Conservation (phyloP, 2,797 vertebrate species). For the Cetoscarus ocellatus region DNA sequence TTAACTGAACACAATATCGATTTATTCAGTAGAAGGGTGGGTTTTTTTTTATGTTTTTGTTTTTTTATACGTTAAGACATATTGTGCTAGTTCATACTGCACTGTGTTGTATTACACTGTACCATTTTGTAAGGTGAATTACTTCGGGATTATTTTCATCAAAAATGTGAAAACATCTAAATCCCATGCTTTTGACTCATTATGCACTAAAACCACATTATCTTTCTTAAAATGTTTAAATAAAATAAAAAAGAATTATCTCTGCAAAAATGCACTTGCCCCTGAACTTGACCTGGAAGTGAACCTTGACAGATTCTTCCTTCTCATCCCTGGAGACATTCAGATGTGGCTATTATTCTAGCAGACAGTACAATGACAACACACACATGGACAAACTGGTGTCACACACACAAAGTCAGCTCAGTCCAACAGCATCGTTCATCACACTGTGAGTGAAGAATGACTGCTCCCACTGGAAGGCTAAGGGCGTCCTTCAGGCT, state of each 20-base stretch:
- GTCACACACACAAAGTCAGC: slow-evolving; percentile 44
- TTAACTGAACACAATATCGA: too few relatives aligned
- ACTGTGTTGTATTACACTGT: too few relatives aligned
- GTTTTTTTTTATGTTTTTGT: too few relatives aligned
- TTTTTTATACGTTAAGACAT: too few relatives aligned
- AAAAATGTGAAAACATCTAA: background rate
- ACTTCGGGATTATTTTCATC: too few relatives aligned
- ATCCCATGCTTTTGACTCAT: background rate
- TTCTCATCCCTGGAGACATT: slow-evolving; percentile 46
- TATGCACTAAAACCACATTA: background rate
- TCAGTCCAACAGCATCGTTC: slow-evolving; percentile 59
- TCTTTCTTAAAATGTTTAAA: too few relatives aligned
- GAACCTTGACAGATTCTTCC: slow-evolving; percentile 42
- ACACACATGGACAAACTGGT: slow-evolving; percentile 35
- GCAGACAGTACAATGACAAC: slow-evolving; percentile 52
- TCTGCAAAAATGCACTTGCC: slow-evolving; percentile 28
- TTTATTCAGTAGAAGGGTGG: too few relatives aligned
- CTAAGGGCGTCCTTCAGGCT: slow-evolving; percentile 70
- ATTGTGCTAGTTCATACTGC: too few relatives aligned
- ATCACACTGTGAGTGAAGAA: slow-evolving; percentile 68
- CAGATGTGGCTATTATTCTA: slow-evolving; percentile 41
- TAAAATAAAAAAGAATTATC: slow-evolving; percentile 1
- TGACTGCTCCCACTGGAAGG: slow-evolving; percentile 58
- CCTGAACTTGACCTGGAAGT: slow-evolving; percentile 48
- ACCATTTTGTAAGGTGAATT: too few relatives aligned